Evolutionary conservation across 2,888 invertebrate genomes (phyloP).

Genomic region (Andrena minutula): DNA sequence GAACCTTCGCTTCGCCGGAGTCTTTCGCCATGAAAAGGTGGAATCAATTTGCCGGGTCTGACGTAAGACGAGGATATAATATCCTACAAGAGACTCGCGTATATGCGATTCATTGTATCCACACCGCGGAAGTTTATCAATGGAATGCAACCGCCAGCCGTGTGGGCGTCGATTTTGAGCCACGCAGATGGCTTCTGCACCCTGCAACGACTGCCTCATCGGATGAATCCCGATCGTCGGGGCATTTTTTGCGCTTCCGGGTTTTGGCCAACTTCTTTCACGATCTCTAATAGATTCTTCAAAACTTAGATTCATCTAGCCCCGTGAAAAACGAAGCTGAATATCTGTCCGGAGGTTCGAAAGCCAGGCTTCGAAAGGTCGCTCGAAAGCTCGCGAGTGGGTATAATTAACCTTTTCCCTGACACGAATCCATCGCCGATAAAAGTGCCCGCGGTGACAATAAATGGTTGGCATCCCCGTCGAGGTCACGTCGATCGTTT

Average conservation of each 20-base stretch:
- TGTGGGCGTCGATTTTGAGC: conserved; percentile 47
- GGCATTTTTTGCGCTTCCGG: conserved; percentile 1
- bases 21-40: conserved; percentile 67
- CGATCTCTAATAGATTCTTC: too few species aligned
- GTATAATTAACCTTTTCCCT: conserved; percentile 57
- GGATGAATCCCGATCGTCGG: not conserved
- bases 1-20: conserved; percentile 60
- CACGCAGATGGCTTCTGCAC: conserved; percentile 2
- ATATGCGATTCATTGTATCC: conserved; percentile 62
- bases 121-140: conserved; percentile 57
- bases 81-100: conserved; percentile 36
- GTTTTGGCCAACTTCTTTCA: not conserved
- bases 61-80: conserved; percentile 66
- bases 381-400: conserved; percentile 44
- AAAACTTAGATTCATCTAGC: too few species aligned
- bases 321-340: not conserved
- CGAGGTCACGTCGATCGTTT: conserved; percentile 57
- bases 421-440: conserved; percentile 58
- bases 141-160: conserved; percentile 51
- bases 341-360: not conserved
- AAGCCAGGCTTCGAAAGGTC: conserved; percentile 32
- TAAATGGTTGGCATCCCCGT: conserved; percentile 47
- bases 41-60: conserved; percentile 68
- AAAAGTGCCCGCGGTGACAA: conserved; percentile 47
- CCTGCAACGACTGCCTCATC: not conserved